A percentile compares a stretch with the other conserved stretches of the same genome.
These are phyloP conservation scores for Diplogasteroides magnus DNA, from an alignment of 1,140 invertebrate species.

Conservation along the genomic window DNA sequence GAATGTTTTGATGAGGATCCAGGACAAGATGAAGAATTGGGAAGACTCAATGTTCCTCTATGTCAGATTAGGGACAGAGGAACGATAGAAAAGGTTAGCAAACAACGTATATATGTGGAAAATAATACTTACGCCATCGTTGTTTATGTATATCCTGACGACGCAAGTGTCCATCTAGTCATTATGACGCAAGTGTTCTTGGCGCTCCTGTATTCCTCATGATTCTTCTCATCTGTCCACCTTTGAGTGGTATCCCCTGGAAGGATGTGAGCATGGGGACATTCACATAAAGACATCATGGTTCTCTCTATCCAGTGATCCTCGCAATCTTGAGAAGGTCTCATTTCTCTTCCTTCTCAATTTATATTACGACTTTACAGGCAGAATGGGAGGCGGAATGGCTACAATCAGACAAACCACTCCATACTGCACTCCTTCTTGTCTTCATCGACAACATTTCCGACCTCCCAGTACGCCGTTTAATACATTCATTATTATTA, in stretches of 20 bases:
- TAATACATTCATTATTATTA: not conserved
- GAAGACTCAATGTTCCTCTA: conserved; percentile 40
- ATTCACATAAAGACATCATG: conserved; percentile 47
- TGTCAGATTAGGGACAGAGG: conserved; percentile 12
- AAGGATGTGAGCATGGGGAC: conserved; percentile 54
- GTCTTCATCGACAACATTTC: conserved; percentile 50
- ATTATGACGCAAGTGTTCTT: too few species aligned
- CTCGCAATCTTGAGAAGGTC: too few species aligned
- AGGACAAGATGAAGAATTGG: conserved; percentile 54
- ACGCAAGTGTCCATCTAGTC: too few species aligned
- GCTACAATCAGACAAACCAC: conserved; percentile 44
- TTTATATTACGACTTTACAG: too few species aligned
- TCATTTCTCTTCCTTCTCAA: not conserved
- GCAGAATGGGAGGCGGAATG: too few species aligned
- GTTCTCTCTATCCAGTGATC: conserved; percentile 41
- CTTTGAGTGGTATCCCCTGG: conserved; percentile 49
- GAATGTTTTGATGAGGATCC: conserved; percentile 53
- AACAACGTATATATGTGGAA: too few species aligned
- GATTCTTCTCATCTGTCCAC: too few species aligned
- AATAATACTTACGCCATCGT: too few species aligned
- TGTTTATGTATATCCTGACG: too few species aligned
- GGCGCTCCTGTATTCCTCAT: too few species aligned
- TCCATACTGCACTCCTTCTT: conserved; percentile 49
- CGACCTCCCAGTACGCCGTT: conserved; percentile 32
- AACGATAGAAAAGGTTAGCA: conserved; percentile 34